These are phyloP conservation scores for Spilosoma lubricipeda DNA, from an alignment of 2,888 invertebrate species.

Conservation along the genomic window DNA sequence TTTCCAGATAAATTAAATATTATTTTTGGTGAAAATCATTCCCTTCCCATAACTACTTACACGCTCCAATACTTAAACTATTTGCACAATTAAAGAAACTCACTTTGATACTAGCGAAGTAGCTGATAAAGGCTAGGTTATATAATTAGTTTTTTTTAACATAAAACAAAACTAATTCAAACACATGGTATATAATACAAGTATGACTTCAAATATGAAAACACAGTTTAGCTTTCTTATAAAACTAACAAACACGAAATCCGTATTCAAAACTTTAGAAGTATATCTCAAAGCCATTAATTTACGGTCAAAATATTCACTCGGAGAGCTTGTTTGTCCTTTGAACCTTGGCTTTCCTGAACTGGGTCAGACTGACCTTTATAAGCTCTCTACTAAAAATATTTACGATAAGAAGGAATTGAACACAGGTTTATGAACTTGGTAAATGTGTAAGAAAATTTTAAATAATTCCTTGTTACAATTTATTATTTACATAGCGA, in stretches of 20 bases:
- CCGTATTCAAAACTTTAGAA: background rate
- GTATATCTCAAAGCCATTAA: conserved; percentile 1
- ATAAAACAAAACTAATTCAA: background rate
- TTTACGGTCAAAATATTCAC: conserved; percentile 3
- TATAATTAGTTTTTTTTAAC: background rate
- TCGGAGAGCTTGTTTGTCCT: background rate
- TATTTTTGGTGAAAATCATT: too few relatives aligned
- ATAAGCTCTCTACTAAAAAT: background rate
- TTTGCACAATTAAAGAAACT: too few relatives aligned
- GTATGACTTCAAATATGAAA: background rate
- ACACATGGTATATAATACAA: background rate
- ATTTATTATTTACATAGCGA: background rate
- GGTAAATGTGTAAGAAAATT: background rate
- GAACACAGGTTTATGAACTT: background rate
- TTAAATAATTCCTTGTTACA: background rate
- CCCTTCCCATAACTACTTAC: too few relatives aligned
- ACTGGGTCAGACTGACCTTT: background rate
- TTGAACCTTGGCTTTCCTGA: background rate
- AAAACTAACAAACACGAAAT: background rate
- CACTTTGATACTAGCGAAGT: background rate
- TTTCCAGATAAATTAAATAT: too few relatives aligned
- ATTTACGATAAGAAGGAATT: background rate
- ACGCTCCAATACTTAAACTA: too few relatives aligned
- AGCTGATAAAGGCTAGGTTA: background rate
- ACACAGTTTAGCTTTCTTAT: background rate